phyloP scores from a whole-genome alignment of 2,888 invertebrate species.

The Polyploca ridens region DNA sequence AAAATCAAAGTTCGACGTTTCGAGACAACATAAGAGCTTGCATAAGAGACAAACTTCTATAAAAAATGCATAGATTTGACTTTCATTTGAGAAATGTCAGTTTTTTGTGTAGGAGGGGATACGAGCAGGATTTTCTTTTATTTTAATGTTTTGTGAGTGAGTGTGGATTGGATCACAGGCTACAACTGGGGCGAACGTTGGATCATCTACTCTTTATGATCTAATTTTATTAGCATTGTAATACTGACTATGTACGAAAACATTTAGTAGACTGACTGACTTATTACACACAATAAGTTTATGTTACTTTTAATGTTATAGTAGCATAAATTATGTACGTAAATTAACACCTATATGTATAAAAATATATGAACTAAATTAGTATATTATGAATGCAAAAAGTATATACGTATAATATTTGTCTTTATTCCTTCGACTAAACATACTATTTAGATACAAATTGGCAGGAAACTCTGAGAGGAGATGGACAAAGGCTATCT shows the following conservation, averaged over 20 bases:
- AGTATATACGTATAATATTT: too few relatives aligned
- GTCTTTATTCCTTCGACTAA: too few relatives aligned
- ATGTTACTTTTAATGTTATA: too few relatives aligned
- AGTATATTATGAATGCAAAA: too few relatives aligned
- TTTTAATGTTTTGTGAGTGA: too few relatives aligned
- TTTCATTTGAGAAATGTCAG: slow-evolving; percentile 9
- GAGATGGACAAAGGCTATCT: too few relatives aligned
- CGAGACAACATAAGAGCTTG: neutral
- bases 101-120: neutral
- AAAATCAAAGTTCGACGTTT: neutral
- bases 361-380: too few relatives aligned
- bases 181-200: neutral
- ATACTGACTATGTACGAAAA: neutral
- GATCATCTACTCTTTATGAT: neutral
- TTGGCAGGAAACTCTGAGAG: too few relatives aligned
- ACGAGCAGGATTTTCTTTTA: neutral
- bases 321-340: too few relatives aligned
- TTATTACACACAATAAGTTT: too few relatives aligned
- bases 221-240: neutral
- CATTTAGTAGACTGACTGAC: neutral
- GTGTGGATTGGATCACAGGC: neutral
- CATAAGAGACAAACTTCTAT: neutral
- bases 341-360: too few relatives aligned
- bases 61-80: neutral
- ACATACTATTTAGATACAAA: too few relatives aligned